Conservation (phyloP, 2,113 vertebrate species). For the Trematocara nigrifrons region DNA sequence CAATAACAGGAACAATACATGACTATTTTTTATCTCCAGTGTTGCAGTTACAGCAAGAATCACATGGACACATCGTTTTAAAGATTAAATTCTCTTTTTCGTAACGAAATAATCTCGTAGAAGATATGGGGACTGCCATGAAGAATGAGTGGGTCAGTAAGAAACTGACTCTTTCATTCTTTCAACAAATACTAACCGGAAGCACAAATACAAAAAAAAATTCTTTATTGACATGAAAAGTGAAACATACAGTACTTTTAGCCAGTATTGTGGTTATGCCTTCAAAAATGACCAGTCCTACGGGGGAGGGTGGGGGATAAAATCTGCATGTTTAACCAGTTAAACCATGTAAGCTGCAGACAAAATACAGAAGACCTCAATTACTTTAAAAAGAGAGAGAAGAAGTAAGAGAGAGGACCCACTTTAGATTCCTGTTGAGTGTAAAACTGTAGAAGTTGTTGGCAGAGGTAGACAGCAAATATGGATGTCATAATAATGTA, state of each 20-base stretch:
- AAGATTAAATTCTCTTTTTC: not conserved
- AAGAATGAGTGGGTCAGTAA: not conserved
- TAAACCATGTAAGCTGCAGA: slow-evolving; percentile 37
- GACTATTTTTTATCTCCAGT: slow-evolving; percentile 33
- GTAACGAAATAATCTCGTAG: not conserved
- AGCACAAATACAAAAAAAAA: slow-evolving; percentile 74
- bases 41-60: slow-evolving; percentile 10
- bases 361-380: slow-evolving; percentile 28
- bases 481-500: slow-evolving; percentile 48
- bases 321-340: slow-evolving; percentile 18
- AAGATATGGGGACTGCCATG: not conserved
- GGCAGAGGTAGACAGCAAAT: slow-evolving; percentile 72
- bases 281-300: slow-evolving; percentile 73
- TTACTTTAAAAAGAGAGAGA: slow-evolving; percentile 12
- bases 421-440: slow-evolving; percentile 1
- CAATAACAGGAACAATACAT: slow-evolving; percentile 62
- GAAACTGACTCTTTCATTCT: not conserved
- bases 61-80: not conserved
- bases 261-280: slow-evolving; percentile 73
- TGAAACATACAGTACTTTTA: slow-evolving; percentile 81
- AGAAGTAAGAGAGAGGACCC: not conserved
- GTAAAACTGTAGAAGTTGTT: slow-evolving; percentile 31
- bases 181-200: not conserved
- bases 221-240: slow-evolving; percentile 93
- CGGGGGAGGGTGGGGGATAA: not conserved